These are phyloP conservation scores for Drosophila ananassae DNA, from an alignment of 1,140 invertebrate genomes.

Conservation along the genomic window DNA sequence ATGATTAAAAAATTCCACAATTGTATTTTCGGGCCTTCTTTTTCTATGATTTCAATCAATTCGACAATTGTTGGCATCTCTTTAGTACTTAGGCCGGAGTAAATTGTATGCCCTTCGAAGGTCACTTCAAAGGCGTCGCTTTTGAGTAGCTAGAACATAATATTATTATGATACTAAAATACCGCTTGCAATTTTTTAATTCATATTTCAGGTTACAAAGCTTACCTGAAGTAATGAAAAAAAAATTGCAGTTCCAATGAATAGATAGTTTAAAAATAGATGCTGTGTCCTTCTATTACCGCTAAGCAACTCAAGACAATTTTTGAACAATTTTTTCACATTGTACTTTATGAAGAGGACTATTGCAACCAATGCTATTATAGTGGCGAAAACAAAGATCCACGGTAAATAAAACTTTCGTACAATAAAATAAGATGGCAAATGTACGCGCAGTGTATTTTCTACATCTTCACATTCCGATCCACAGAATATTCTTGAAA, in stretches of 20 bases:
- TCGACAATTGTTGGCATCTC: not conserved
- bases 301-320: not conserved
- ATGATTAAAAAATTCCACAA: too few species aligned
- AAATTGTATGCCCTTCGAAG: not conserved
- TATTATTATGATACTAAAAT: too few species aligned
- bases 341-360: not conserved
- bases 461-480: not conserved
- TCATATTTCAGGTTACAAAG: not conserved
- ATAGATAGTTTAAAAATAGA: not conserved
- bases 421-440: not conserved
- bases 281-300: not conserved
- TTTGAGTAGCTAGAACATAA: not conserved
- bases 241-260: not conserved
- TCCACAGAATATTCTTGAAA: not conserved
- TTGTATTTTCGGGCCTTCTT: not conserved
- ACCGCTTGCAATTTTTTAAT: too few species aligned
- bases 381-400: not conserved
- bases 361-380: not conserved
- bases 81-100: not conserved
- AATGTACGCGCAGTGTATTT: not conserved
- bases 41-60: not conserved
- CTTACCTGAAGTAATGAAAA: not conserved
- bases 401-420: not conserved
- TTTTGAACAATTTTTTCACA: not conserved
- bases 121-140: not conserved